Conservation (phyloP, 53 echinoderm and acorn worm genomes). For the Luidia sarsii region DNA sequence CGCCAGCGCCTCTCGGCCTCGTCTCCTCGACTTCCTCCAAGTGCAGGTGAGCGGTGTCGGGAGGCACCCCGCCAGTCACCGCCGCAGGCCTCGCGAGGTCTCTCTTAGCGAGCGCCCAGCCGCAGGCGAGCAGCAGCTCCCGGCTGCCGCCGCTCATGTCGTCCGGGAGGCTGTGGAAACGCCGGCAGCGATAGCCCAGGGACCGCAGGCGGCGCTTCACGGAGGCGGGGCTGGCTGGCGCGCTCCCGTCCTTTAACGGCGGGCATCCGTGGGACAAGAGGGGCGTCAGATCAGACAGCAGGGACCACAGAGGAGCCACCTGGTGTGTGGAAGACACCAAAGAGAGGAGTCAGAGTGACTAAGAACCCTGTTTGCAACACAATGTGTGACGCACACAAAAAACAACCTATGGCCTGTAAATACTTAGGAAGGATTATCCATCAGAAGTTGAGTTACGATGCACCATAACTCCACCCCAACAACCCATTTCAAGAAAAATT, state of each 20-base stretch:
- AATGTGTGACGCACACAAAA: too few relatives aligned
- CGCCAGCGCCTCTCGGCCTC: neutral
- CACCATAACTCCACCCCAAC: too few relatives aligned
- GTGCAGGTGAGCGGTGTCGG: constrained; percentile 37
- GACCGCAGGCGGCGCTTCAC: constrained; percentile 53
- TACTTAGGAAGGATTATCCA: too few relatives aligned
- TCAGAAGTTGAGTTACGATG: too few relatives aligned
- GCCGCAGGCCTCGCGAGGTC: constrained; percentile 37
- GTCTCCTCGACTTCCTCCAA: constrained; percentile 4
- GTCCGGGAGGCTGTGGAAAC: constrained; percentile 15
- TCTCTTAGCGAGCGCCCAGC: constrained; percentile 69
- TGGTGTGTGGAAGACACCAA: too few relatives aligned
- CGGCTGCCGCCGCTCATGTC: constrained; percentile 55
- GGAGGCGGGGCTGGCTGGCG: neutral
- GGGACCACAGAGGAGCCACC: constrained; percentile 65
- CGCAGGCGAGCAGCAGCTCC: constrained; percentile 62
- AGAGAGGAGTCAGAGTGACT: too few relatives aligned
- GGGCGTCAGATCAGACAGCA: constrained; percentile 32
- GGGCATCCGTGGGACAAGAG: neutral
- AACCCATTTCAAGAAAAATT: too few relatives aligned
- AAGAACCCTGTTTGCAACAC: too few relatives aligned
- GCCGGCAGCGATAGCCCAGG: constrained; percentile 52
- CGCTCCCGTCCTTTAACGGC: neutral
- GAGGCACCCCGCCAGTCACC: neutral
- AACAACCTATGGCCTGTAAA: too few relatives aligned